Conservation (phyloP, 2,888 invertebrate species). For the Anagyrus pseudococci region DNA sequence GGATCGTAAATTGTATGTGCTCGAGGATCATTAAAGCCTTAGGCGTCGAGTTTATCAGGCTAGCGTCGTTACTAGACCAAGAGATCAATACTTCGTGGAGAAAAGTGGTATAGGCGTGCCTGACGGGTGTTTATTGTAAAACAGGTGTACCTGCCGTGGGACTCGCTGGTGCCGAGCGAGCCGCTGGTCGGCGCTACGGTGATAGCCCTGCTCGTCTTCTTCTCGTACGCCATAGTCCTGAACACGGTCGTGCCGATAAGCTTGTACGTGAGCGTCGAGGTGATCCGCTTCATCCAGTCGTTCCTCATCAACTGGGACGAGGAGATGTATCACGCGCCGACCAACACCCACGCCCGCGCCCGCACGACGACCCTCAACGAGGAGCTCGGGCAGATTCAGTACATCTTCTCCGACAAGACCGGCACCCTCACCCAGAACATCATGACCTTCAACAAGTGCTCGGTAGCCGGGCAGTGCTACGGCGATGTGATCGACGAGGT, state of each 20-base stretch:
- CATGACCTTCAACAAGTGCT: constrained; percentile 99
- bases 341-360: constrained; percentile 91
- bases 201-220: constrained; percentile 95
- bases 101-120: not conserved
- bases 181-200: constrained; percentile 85
- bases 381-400: constrained; percentile 98
- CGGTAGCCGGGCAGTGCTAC: constrained; percentile 89
- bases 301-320: constrained; percentile 99
- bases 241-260: constrained; percentile 99
- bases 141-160: constrained; percentile 88
- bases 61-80: no score
- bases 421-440: constrained; percentile 99
- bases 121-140: not conserved
- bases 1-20: not conserved
- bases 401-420: constrained; percentile 99
- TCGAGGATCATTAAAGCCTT: no score
- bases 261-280: constrained; percentile 95
- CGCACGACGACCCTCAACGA: constrained; percentile 98
- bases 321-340: constrained; percentile 94
- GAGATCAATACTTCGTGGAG: no score
- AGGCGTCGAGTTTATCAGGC: no score
- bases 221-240: constrained; percentile 98
- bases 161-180: constrained; percentile 86
- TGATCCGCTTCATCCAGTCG: constrained; percentile 97
- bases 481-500: constrained; percentile 89